Percentiles rank a stretch among this genome's conserved stretches.
Evolutionary conservation across 2,888 invertebrate species (phyloP).

Genomic region (Tachina fera): DNA sequence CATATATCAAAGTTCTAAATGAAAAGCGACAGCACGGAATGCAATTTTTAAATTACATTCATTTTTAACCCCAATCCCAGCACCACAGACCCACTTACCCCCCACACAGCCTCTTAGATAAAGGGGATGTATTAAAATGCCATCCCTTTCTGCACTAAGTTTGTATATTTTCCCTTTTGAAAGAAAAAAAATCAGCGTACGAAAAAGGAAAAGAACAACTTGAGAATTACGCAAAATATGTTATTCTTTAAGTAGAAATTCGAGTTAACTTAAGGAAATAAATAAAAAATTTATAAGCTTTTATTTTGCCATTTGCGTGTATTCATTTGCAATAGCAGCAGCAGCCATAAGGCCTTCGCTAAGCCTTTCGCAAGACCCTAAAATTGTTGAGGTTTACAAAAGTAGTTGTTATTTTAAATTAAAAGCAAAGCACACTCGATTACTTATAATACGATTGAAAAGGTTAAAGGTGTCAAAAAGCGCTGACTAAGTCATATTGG

Average conservation of each 20-base stretch:
- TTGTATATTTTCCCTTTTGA: neutral
- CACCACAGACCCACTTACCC: neutral
- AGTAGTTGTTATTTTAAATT: conserved; percentile 6
- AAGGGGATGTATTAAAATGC: neutral
- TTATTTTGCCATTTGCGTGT: conserved; percentile 64
- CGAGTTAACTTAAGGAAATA: conserved; percentile 58
- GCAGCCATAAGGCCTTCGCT: neutral
- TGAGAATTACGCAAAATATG: conserved; percentile 56
- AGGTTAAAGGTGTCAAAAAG: conserved; percentile 17
- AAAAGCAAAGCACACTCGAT: conserved; percentile 1
- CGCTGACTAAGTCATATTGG: neutral
- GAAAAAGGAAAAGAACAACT: conserved; percentile 28
- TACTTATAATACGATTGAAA: neutral
- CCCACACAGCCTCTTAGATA: neutral
- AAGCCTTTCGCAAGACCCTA: neutral
- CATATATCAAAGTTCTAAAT: conserved; percentile 79
- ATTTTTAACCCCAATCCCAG: conserved; percentile 58
- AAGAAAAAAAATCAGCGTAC: conserved; percentile 1
- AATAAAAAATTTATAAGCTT: conserved; percentile 65
- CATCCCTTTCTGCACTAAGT: neutral
- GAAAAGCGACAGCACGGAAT: conserved; percentile 80
- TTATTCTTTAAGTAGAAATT: conserved; percentile 60
- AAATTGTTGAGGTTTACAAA: neutral
- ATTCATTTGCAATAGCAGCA: neutral
- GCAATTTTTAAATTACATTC: conserved; percentile 81